Evolutionary conservation across 2,888 invertebrate species (phyloP).

Genomic region (Amphipyra berbera): DNA sequence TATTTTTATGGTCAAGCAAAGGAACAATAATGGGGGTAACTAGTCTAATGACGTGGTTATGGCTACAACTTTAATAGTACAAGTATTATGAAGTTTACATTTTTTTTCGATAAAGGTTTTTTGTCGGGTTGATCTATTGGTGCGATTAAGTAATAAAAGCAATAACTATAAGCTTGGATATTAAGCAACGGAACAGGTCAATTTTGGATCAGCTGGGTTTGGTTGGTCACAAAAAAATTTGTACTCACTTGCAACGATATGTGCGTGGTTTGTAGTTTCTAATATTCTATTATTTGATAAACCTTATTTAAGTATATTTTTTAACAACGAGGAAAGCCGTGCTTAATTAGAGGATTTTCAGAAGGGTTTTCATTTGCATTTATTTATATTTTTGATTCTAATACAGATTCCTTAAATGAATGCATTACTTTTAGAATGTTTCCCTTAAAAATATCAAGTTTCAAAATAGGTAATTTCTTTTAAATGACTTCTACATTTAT

Average conservation of each 20-base stretch:
- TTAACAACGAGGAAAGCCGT: not conserved
- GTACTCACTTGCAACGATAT: not conserved
- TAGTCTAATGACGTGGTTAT: constrained; percentile 51
- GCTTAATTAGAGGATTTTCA: not conserved
- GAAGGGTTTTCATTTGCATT: not conserved
- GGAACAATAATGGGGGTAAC: constrained; percentile 47
- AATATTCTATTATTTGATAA: not conserved
- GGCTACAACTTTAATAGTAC: constrained; percentile 45
- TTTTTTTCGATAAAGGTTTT: constrained; percentile 63
- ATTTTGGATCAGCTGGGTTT: constrained; percentile 64
- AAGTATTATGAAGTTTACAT: constrained; percentile 49
- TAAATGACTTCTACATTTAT: too few species aligned
- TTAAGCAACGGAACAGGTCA: constrained; percentile 79
- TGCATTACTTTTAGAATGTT: not conserved
- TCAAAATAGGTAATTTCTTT: too few species aligned
- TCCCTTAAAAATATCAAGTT: not conserved
- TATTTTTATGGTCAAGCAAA: constrained; percentile 45
- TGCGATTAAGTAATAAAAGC: constrained; percentile 84
- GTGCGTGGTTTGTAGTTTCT: not conserved
- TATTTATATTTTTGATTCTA: too few species aligned
- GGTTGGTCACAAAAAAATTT: constrained; percentile 24
- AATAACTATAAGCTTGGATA: constrained; percentile 72
- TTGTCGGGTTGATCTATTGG: constrained; percentile 73
- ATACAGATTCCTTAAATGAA: too few species aligned
- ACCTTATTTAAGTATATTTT: not conserved